Base-by-base conservation (phyloP, 2,888 invertebrate genomes). In the Drosophila neonasuta region DNA sequence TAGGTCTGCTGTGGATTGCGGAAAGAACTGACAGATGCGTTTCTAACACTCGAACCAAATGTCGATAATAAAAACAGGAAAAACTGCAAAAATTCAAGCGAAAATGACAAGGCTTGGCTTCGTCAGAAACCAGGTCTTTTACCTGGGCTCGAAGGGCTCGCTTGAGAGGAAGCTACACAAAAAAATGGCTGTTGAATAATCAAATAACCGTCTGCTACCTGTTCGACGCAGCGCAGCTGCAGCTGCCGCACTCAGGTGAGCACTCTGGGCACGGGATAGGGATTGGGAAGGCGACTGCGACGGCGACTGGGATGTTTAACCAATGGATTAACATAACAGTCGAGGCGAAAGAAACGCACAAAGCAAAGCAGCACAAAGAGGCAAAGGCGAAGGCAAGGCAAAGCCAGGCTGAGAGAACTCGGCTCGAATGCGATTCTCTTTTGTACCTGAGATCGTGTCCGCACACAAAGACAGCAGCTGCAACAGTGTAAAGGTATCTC, bases 181-280 rank as follows among this genome's bases (percentile, higher is more conserved):
- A 73, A 78, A 85, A 24, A 24, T 82, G 86, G 83, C 61, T 73
- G 74, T 77, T 74, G 75, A 81, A 77, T 84, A 86, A 84, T 86
- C 87, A 84, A 84, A 84, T 79, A 83, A 83, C 83, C 79, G 79
- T 80, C 84, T 68, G 81, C 74, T 78, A 78, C 78, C 78, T 78
- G 78, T 78, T 58, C 61, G 34, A 51, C 34, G 45, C 67, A 57
- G 59, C 71, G 82, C 81, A 84, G 83, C 82, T 84, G 83, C 83
- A 81, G 81, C 79, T 74, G 79, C 75, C 55, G 24, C 13, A 11
- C 61, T 74, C 74, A 71, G 68, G 71, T 74, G 74, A 65, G 51
- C 20, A 7, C 42, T 56, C 24, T 24, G 24, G 71, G 64, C 74
- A 60, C 68, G 69, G 68, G 65, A 59, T 62, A 36, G 62, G 46